Percentiles rank a stretch among this genome's conserved stretches.
Evolutionary conservation across 2,797 vertebrate genomes (phyloP).

Genomic region (Sardinella longiceps): DNA sequence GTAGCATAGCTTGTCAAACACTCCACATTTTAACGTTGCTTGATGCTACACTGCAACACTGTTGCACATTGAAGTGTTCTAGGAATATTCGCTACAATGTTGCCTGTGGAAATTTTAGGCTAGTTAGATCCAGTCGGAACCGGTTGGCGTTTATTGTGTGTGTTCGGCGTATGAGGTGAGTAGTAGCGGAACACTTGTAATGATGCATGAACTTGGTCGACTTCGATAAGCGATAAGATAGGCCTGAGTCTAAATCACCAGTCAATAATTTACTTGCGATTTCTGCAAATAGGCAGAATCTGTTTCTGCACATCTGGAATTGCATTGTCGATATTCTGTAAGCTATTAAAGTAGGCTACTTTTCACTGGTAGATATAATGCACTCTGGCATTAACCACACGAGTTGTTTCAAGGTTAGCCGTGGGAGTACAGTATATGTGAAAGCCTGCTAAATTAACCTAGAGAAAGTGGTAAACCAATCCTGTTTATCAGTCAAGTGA

Average conservation of each 20-base stretch:
- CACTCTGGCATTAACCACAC: too few relatives aligned
- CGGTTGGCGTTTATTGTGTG: slow-evolving; percentile 17
- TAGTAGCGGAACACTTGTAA: neutral
- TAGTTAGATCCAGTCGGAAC: slow-evolving; percentile 21
- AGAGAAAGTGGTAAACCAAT: too few relatives aligned
- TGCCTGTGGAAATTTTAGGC: neutral
- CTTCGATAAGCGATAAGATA: neutral
- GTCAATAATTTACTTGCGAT: neutral
- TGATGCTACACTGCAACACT: neutral
- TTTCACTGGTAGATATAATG: too few relatives aligned
- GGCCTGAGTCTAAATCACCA: neutral
- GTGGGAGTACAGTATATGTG: too few relatives aligned
- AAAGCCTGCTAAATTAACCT: too few relatives aligned
- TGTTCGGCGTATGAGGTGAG: neutral
- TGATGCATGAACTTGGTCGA: neutral
- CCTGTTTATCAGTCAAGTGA: too few relatives aligned
- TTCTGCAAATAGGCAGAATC: neutral
- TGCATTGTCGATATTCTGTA: too few relatives aligned
- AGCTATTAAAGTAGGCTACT: too few relatives aligned
- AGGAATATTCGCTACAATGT: neutral
- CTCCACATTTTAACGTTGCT: neutral
- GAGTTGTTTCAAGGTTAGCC: too few relatives aligned
- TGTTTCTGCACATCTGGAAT: neutral
- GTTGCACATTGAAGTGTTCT: neutral
- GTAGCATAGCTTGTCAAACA: neutral